These are phyloP conservation scores for Phoxinus dragarum DNA, from an alignment of 2,797 vertebrate genomes.

Conservation along the genomic window DNA sequence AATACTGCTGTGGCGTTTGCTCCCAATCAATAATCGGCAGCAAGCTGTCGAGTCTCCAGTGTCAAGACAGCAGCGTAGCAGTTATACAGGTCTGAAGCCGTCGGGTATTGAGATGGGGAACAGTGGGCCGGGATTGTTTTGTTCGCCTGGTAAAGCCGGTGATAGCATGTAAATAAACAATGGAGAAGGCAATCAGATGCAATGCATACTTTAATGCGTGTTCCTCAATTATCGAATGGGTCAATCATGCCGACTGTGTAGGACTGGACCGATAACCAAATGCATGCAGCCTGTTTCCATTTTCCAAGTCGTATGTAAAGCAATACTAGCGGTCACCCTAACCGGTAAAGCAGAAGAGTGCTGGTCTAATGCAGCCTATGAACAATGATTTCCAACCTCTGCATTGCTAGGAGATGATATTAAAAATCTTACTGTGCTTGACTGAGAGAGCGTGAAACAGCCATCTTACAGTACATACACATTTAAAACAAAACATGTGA, in stretches of 20 bases:
- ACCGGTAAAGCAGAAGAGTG: constrained; percentile 29
- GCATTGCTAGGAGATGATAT: constrained; percentile 25
- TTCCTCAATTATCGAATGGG: constrained; percentile 54
- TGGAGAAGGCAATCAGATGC: constrained; percentile 47
- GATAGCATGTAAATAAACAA: constrained; percentile 53
- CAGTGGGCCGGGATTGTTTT: constrained; percentile 28
- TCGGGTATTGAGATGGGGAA: constrained; percentile 7
- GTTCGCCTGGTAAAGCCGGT: constrained; percentile 45
- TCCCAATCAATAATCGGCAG: constrained; percentile 57
- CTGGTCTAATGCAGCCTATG: constrained; percentile 43
- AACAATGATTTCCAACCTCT: constrained; percentile 48
- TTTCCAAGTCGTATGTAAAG: constrained; percentile 14
- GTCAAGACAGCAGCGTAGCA: constrained; percentile 17
- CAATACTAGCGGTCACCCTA: constrained; percentile 45
- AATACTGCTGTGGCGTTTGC: constrained; percentile 54
- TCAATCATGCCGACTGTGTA: constrained; percentile 40
- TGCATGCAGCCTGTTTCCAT: constrained; percentile 30
- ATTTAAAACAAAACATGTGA: background rate
- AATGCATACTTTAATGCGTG: constrained; percentile 42
- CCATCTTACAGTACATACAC: background rate
- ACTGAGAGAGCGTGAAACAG: constrained; percentile 2
- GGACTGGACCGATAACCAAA: background rate
- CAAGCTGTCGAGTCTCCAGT: constrained; percentile 26
- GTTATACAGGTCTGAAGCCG: constrained; percentile 48
- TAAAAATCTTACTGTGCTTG: background rate